Evolutionary conservation across 92 coral and sea anemone genomes (phyloP).

Genomic region (Porites evermanni): DNA sequence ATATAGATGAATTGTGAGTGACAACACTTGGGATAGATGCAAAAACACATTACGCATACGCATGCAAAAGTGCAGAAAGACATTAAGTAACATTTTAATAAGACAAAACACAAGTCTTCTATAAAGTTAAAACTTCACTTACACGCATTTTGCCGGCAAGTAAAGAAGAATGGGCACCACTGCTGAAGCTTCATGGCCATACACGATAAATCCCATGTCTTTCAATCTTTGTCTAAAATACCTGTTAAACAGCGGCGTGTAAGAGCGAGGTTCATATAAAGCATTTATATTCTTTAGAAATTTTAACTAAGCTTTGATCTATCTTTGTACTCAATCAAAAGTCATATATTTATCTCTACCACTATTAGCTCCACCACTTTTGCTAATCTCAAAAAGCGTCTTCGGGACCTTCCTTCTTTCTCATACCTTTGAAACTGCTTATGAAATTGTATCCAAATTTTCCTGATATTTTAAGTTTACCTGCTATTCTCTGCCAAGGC

Average conservation of each 20-base stretch:
- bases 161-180: slow-evolving; percentile 90
- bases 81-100: no score
- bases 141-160: slow-evolving; percentile 96
- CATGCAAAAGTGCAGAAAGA: background rate
- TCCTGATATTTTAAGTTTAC: slow-evolving; percentile 46
- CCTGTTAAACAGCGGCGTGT: slow-evolving; percentile 36
- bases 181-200: slow-evolving; percentile 95
- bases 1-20: no score
- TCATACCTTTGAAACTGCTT: no score
- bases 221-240: slow-evolving; percentile 91
- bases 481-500: slow-evolving; percentile 85
- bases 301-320: no score
- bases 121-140: slow-evolving; percentile 23
- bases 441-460: no score
- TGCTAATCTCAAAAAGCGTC: no score
- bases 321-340: no score
- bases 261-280: no score
- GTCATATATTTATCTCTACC: no score
- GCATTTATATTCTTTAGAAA: no score
- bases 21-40: background rate
- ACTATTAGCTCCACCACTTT: no score
- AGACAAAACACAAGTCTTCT: background rate
- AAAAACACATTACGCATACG: background rate
- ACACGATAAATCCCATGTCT: slow-evolving; percentile 95
- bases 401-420: no score